A percentile compares a stretch with the other conserved stretches of the same genome.
Conservation (phyloP, 2,113 vertebrate genomes). For the Tupaia chinensis region DNA sequence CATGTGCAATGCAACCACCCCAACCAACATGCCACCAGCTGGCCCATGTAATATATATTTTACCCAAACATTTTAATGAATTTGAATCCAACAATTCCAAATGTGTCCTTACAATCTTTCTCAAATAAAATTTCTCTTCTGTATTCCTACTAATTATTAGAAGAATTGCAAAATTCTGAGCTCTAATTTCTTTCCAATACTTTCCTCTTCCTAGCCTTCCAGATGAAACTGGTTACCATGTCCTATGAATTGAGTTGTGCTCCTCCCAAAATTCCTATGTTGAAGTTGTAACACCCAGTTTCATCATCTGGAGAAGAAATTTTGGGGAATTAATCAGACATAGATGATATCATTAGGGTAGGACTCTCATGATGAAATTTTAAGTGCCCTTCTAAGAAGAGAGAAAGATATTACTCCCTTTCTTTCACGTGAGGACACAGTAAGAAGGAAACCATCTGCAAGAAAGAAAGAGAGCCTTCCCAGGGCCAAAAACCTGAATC, state of each 20-base stretch:
- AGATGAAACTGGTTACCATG: neutral
- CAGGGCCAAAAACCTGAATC: neutral
- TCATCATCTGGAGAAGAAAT: neutral
- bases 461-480: neutral
- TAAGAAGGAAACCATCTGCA: neutral
- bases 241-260: neutral
- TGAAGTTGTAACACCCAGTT: neutral
- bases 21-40: no score
- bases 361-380: neutral
- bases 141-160: neutral
- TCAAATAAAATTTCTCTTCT: neutral
- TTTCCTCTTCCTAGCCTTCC: neutral
- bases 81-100: neutral
- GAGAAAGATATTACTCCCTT: neutral
- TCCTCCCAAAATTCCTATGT: neutral
- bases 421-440: neutral
- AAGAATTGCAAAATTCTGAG: neutral
- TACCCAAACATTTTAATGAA: neutral
- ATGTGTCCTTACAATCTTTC: neutral
- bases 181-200: neutral
- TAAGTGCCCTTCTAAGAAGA: neutral
- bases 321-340: neutral
- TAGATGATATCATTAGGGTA: neutral
- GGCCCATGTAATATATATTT: neutral
- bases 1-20: no score